These are phyloP conservation scores for Lepus townsendii DNA, from an alignment of 2,797 vertebrate genomes.

Conservation along the genomic window DNA sequence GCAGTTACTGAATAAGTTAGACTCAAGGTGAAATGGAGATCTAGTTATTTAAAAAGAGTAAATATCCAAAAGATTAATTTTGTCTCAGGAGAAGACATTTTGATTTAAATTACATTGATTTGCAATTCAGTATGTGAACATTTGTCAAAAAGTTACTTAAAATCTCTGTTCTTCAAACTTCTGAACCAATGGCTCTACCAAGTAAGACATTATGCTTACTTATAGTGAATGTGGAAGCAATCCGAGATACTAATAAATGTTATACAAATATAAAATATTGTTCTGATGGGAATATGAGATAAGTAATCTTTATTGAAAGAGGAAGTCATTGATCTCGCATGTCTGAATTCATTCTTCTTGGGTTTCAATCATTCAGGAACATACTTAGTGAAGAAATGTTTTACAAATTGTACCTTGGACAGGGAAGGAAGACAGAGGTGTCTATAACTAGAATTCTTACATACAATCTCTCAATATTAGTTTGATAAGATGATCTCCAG, in stretches of 20 bases:
- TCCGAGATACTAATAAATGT: slow-evolving; percentile 4
- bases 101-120: neutral
- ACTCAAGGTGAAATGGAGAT: neutral
- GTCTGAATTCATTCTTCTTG: slow-evolving; percentile 9
- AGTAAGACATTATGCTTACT: neutral
- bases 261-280: slow-evolving; percentile 1
- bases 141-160: neutral
- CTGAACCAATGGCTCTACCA: neutral
- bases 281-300: neutral
- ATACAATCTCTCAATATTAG: neutral
- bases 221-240: neutral
- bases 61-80: neutral
- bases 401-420: neutral
- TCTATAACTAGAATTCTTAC: neutral
- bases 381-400: neutral
- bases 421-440: neutral
- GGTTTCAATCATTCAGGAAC: neutral
- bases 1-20: neutral
- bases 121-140: neutral
- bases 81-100: neutral
- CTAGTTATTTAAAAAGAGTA: neutral
- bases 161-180: neutral
- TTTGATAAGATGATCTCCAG: neutral
- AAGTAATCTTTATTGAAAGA: slow-evolving; percentile 36
- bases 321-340: slow-evolving; percentile 18